Base-by-base conservation (phyloP, 2,797 vertebrate species). In the Chelonia mydas region DNA sequence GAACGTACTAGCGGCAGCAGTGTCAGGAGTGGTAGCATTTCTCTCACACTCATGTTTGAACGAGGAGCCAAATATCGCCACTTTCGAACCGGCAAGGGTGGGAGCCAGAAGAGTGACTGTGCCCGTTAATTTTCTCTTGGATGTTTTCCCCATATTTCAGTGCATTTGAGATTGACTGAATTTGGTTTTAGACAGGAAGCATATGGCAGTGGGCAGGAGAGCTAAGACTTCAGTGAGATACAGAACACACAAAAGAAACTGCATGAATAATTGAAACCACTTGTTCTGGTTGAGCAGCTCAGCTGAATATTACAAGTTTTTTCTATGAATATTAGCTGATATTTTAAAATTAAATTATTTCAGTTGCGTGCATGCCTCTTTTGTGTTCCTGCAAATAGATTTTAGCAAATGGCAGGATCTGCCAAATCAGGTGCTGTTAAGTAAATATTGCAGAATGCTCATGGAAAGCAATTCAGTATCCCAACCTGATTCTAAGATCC, bases 331-430 rank as follows among this genome's bases (percentile, higher is more conserved):
- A 86, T 93, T 94, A 82, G 47, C 77, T 95, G 41, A 45, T 88
- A 72, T 72, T 90, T 88, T 50, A 88, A 83, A 95, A 90, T 81
- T 87, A 72, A 74, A 96, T 88, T 88, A 65, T 93, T 95, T 94
- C 45, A n/a, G 0, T 87, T 31, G 41, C 93, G 72, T 90, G 90
- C 93, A 89, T 87, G 94, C 83, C 21, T 0, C 1, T 83, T 51
- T 84, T 86, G 54, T 76, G 45, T 91, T 95, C 59, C 25, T 87
- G 82, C 83, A 86, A 83, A 86, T 2, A 92, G 74, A 81, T 78
- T 91, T 90, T 45, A 91, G 59, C 49, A 93, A 86, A 90, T 88
- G 51, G 68, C 51, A 89, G 59, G 45, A 86, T 95, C 93, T 96
- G 49, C 54, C 37, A 57, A 84, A 90, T 90, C 90, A 84, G 45